Conservation (phyloP, 1,140 invertebrate genomes). For the Bombus vancouverensis region DNA sequence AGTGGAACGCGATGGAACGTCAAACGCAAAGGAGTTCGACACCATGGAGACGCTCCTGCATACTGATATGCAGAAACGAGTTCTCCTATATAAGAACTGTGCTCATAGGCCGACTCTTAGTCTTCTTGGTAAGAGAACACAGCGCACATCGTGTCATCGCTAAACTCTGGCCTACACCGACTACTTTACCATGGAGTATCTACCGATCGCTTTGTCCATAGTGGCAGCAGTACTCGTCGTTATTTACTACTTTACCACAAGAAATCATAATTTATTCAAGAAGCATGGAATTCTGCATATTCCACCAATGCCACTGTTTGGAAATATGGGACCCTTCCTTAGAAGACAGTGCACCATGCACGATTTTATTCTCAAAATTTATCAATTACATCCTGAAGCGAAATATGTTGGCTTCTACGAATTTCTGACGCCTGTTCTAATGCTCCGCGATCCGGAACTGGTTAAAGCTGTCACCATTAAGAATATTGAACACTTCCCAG, state of each 20-base stretch:
- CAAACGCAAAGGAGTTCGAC: neutral
- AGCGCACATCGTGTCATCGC: neutral
- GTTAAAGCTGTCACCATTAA: slow-evolving; percentile 73
- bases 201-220: neutral
- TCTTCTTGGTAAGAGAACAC: fast-evolving
- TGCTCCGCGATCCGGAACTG: slow-evolving; percentile 77
- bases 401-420: slow-evolving; percentile 71
- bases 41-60: neutral
- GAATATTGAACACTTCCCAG: slow-evolving; percentile 72
- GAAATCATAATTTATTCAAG: slow-evolving; percentile 2
- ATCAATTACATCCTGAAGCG: slow-evolving; percentile 39
- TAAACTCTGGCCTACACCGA: fast-evolving
- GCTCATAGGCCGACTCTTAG: fast-evolving
- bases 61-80: neutral
- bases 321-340: slow-evolving; percentile 42
- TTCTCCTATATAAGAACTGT: too few species aligned
- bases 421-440: slow-evolving; percentile 65
- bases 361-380: neutral
- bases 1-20: too few species aligned
- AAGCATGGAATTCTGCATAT: slow-evolving; percentile 23
- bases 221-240: neutral
- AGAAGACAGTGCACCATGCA: neutral
- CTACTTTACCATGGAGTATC: neutral
- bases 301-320: slow-evolving; percentile 52
- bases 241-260: slow-evolving; percentile 12